Evolutionary conservation across 2,797 vertebrate genomes (phyloP).

Genomic region (Pangasius krempfi): DNA sequence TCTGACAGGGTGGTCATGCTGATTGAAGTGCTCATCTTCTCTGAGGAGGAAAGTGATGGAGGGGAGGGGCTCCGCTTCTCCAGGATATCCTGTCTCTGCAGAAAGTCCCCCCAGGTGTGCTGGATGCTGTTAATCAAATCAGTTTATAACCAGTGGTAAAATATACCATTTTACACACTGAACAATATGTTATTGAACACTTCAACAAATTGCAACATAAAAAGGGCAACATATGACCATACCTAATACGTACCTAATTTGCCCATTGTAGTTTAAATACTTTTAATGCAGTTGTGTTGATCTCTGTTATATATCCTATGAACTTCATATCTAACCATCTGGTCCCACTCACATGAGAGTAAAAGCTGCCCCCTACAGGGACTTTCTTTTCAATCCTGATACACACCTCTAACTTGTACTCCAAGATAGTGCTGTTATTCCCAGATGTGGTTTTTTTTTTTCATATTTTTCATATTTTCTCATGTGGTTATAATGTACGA

Average conservation of each 20-base stretch:
- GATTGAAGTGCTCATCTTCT: constrained; percentile 92
- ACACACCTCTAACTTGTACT: neutral
- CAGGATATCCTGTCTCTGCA: constrained; percentile 81
- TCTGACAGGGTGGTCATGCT: constrained; percentile 93
- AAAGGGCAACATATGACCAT: neutral
- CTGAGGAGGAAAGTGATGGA: constrained; percentile 80
- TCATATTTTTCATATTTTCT: neutral
- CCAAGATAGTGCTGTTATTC: neutral
- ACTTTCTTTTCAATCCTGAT: neutral
- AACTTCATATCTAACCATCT: neutral
- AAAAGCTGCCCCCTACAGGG: neutral
- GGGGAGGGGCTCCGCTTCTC: constrained; percentile 88
- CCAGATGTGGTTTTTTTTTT: neutral
- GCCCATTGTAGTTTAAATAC: neutral
- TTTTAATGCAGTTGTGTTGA: neutral
- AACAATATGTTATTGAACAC: neutral
- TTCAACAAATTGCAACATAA: neutral
- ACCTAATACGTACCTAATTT: neutral
- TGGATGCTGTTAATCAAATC: constrained; percentile 79
- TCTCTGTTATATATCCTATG: neutral
- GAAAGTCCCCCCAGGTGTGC: constrained; percentile 86
- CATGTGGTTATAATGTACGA: neutral
- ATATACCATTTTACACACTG: neutral
- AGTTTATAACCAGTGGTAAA: neutral
- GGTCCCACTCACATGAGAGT: neutral